These are phyloP conservation scores for Drosophila nigrodunni DNA, from an alignment of 1,140 invertebrate genomes.

Conservation along the genomic window DNA sequence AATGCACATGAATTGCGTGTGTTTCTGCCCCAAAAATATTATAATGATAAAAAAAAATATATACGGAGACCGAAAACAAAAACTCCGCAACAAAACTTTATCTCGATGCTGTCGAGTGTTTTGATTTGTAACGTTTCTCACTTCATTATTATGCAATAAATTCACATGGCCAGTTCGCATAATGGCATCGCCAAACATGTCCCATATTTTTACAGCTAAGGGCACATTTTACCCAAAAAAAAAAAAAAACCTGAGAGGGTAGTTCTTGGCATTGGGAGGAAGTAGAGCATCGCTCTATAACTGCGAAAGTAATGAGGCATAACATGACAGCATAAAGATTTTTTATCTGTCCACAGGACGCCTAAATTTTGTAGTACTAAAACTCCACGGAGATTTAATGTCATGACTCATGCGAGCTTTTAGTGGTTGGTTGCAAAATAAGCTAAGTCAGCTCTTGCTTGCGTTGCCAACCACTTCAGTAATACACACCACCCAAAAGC, in stretches of 20 bases:
- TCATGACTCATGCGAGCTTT: not conserved
- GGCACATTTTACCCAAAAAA: constrained; percentile 17
- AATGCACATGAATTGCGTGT: constrained; percentile 74
- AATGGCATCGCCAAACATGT: constrained; percentile 66
- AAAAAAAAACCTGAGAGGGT: constrained; percentile 36
- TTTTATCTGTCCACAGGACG: constrained; percentile 19
- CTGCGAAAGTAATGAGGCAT: constrained; percentile 69
- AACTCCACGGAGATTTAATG: not conserved
- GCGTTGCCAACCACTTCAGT: constrained; percentile 49
- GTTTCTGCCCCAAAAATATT: constrained; percentile 72
- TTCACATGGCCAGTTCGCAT: constrained; percentile 41
- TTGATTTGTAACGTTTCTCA: constrained; percentile 85
- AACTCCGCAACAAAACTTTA: constrained; percentile 56
- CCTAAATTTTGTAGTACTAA: not conserved
- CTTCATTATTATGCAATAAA: constrained; percentile 85
- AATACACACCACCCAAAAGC: not conserved
- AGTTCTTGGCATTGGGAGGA: constrained; percentile 41
- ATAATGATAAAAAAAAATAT: constrained; percentile 71
- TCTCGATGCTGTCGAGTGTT: constrained; percentile 83
- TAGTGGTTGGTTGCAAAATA: constrained; percentile 19
- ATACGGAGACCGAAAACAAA: not conserved
- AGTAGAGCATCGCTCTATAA: constrained; percentile 61
- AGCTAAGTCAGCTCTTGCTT: constrained; percentile 17
- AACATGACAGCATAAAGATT: constrained; percentile 53
- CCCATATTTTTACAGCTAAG: constrained; percentile 15